phyloP scores from a whole-genome alignment of 35 echinoderm and acorn worm genomes.

The Eucidaris tribuloides region DNA sequence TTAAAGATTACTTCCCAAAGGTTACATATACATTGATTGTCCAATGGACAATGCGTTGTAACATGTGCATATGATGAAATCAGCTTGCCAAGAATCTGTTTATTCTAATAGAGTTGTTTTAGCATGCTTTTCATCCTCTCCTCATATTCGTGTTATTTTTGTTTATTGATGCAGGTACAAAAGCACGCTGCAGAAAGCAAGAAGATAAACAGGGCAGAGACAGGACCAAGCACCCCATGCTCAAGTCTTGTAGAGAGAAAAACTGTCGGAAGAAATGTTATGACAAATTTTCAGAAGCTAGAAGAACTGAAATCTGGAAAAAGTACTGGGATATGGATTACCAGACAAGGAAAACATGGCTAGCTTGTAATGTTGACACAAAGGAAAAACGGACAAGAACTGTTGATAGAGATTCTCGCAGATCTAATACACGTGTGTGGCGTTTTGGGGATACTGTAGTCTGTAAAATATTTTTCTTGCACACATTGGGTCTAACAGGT shows the following conservation, averaged over 20 bases:
- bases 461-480: conserved; percentile 32
- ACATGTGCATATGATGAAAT: no score
- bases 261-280: not conserved
- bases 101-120: no score
- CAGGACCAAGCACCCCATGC: not conserved
- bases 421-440: not conserved
- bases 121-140: no score
- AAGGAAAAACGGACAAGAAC: not conserved
- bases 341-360: not conserved
- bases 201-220: not conserved
- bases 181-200: not conserved
- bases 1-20: no score
- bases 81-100: no score
- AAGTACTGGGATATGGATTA: conserved; percentile 5
- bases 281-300: not conserved
- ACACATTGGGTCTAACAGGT: not conserved
- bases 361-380: not conserved
- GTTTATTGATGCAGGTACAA: not conserved
- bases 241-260: not conserved
- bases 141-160: not conserved
- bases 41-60: no score
- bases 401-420: not conserved
- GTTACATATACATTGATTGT: no score
- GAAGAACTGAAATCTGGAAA: not conserved
- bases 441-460: not conserved